Base-by-base conservation (phyloP, 23 tunicate genomes). In the Clavelina lepadiformis region DNA sequence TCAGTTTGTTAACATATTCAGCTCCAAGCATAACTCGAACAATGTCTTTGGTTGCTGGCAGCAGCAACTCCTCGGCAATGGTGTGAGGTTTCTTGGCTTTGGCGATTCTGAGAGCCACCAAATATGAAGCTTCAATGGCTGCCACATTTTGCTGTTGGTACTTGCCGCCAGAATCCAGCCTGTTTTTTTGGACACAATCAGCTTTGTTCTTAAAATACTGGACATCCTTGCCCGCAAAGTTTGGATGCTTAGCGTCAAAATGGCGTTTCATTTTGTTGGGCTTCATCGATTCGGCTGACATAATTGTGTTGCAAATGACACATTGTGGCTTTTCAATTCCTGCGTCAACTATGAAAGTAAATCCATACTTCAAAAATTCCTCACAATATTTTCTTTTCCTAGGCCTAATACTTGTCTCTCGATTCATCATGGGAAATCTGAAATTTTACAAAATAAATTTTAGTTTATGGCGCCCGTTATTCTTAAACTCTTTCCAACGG, bases 141-240 rank as follows among this genome's bases (percentile, higher is more conserved):
- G 73, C 73, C 73, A 67, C 31, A 67, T 67, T 67, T 67, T 67
- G 73, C 73, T 67, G 73, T 49, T 67, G 61, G 73, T 67, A 67
- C 73, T 67, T 67, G 73, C 73, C 62, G 73, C 73, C 73, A 47
- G 28, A 67, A 67, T 67, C 61, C 45, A 67, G 59, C 73, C 61
- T 67, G 73, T 49, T 67, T 59, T 59, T 59, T 59, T 59, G 29
- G 65, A 59, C 65, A 35, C 70, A 23, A 64, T 64, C 57, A 64
- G 56, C 70, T 64, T 64, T 64, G 70, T 64, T 64, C 70, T 64
- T 35, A 64, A 64, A 38, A 64, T 64, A 64, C 70, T 64, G 70
- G 70, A 64, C 66, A 60, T 60, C 66, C 66, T 60, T 60, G 66
- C 66, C 66, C 66, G 66, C 70, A 64, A 64, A 64, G 70, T 64